Percentiles rank a stretch among this genome's conserved stretches.
Evolutionary conservation across 2,797 vertebrate genomes (phyloP).

Genomic region (Tachyglossus aculeatus): DNA sequence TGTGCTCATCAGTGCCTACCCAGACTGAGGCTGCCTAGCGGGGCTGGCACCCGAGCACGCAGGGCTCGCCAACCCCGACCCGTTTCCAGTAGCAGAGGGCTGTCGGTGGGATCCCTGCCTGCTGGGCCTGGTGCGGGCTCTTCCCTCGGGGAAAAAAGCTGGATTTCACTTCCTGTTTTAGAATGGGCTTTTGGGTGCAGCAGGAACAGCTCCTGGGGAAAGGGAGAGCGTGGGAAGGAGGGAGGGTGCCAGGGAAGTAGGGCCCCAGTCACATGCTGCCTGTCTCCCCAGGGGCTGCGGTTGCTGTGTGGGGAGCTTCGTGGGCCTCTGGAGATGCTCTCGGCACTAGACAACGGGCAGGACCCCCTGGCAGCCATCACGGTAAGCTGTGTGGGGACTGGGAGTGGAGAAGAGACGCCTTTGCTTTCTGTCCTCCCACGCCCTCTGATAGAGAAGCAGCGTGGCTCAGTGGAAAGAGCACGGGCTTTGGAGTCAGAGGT

Average conservation of each 20-base stretch:
- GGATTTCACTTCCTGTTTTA: constrained; percentile 4
- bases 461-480: no score
- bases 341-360: constrained; percentile 73
- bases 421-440: no score
- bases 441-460: no score
- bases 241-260: background rate
- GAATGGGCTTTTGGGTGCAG: background rate
- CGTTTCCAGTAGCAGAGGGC: no score
- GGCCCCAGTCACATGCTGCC: background rate
- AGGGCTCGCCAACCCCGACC: no score
- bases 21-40: no score
- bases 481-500: no score
- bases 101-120: no score
- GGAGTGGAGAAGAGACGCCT: background rate
- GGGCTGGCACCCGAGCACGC: no score
- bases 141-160: no score
- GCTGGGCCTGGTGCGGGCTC: no score
- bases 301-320: constrained; percentile 71
- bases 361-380: constrained; percentile 82
- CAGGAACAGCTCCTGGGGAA: background rate
- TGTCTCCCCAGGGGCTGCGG: constrained; percentile 55
- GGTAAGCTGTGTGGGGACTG: constrained; percentile 68
- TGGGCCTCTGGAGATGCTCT: constrained; percentile 81
- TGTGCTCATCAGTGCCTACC: no score
- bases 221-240: background rate